Percentiles rank a stretch among this genome's conserved stretches.
Conservation (phyloP, 2,888 invertebrate species). For the Lissocephala sabroskyi region DNA sequence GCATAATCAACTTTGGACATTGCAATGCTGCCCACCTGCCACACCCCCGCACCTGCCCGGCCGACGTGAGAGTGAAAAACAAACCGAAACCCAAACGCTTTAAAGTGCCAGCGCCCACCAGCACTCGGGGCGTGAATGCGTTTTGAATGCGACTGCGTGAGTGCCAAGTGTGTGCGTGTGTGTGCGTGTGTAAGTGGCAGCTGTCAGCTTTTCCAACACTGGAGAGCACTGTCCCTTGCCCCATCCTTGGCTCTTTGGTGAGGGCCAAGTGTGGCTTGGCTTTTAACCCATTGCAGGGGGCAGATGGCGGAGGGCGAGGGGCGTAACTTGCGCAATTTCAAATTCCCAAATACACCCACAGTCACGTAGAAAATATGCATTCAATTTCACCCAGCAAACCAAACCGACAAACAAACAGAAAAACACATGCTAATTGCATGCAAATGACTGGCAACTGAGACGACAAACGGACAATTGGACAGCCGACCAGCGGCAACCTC, state of each 20-base stretch:
- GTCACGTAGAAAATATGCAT: conserved; percentile 1
- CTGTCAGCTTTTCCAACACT: neutral
- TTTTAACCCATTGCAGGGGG: too few relatives aligned
- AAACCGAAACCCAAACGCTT: neutral
- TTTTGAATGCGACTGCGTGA: neutral
- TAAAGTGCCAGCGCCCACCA: too few relatives aligned
- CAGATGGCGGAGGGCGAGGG: too few relatives aligned
- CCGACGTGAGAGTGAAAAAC: too few relatives aligned
- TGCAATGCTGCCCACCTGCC: too few relatives aligned
- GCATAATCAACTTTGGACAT: too few relatives aligned
- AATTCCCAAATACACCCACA: neutral
- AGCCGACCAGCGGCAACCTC: too few relatives aligned
- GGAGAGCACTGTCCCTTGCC: neutral
- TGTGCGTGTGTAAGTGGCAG: conserved; percentile 2
- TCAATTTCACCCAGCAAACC: neutral
- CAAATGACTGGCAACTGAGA: neutral
- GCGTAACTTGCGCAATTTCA: conserved; percentile 1
- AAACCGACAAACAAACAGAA: neutral
- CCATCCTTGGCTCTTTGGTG: too few relatives aligned
- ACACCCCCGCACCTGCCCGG: too few relatives aligned
- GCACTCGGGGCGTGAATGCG: neutral
- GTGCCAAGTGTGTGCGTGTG: neutral
- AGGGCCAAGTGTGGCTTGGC: too few relatives aligned
- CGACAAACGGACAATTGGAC: neutral
- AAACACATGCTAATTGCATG: neutral